Base-by-base conservation (phyloP, 2,888 invertebrate genomes). In the Helleia helle region DNA sequence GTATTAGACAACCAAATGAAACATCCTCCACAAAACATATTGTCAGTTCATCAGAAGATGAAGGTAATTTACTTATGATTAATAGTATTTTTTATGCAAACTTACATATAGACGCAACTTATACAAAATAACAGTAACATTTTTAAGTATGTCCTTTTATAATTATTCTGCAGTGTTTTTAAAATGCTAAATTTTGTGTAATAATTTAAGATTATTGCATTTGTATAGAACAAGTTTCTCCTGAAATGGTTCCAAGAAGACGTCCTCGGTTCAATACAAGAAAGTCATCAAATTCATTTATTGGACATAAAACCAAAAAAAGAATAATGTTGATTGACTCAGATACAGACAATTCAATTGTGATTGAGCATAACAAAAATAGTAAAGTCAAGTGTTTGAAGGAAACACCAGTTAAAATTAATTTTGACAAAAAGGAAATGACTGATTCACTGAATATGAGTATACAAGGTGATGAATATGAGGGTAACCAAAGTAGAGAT, bases 261-360 rank as follows among this genome's bases (percentile, higher is more conserved):
- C 50, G 58, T 1, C 68, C 65, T 1, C 62, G 55, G 9, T 41
- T 50, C 1, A 59, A 56, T 13, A 51, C 57, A 0, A 52, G 49
- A 4, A 58, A 60, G 7, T 57, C 59, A 1, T 55, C 65, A 1
- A 58, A 62, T 11, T 62, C 67, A 4, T 62, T 72, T 4, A 57
- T 62, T 15, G 52, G 58, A 15, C 62, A 61, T 13, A 71, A 62
- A 51, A 69, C 65, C 1, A 81, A 70, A 36, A 81, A 77, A 52
- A 66, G 80, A 4, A 68, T 79, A 54, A 57, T 76, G 2, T 51
- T 69, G 2, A 12, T 72, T 2, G 83, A 81, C 26, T 83, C 83
- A 0, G 83, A 84, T 47, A 71, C 74, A 0, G 83, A 83, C 39
- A 77, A 80, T 46, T 83, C 83, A 4, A 71, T 83, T 15, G 48